Conservation (phyloP, 2,797 vertebrate species). For the Pangasius krempfi region DNA sequence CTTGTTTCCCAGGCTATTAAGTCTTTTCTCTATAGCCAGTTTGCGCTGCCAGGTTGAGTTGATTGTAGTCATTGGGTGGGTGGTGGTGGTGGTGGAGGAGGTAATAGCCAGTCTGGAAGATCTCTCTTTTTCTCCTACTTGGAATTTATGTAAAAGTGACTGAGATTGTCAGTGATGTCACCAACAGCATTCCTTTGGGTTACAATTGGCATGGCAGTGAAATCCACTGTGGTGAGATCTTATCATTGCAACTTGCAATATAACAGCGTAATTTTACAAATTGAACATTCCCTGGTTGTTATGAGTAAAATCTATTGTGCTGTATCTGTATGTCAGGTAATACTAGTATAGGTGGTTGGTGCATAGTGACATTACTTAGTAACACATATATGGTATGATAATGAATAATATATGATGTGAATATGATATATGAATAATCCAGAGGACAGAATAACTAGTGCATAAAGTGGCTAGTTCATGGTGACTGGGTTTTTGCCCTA, state of each 20-base stretch:
- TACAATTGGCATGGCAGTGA: too few relatives aligned
- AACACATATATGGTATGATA: neutral
- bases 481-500: neutral
- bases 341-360: neutral
- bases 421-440: neutral
- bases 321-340: neutral
- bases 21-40: neutral
- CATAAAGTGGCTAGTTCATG: neutral
- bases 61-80: neutral
- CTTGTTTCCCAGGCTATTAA: neutral
- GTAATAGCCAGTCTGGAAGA: neutral
- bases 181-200: neutral
- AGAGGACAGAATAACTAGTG: neutral
- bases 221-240: neutral
- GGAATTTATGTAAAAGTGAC: neutral
- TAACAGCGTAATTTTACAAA: neutral
- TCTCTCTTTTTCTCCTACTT: neutral
- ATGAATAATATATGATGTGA: neutral
- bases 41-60: neutral
- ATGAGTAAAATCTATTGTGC: neutral
- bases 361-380: neutral
- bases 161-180: neutral
- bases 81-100: neutral
- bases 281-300: neutral
- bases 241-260: neutral